Conservation (phyloP, 2,113 vertebrate species). For the Hucho hucho region DNA sequence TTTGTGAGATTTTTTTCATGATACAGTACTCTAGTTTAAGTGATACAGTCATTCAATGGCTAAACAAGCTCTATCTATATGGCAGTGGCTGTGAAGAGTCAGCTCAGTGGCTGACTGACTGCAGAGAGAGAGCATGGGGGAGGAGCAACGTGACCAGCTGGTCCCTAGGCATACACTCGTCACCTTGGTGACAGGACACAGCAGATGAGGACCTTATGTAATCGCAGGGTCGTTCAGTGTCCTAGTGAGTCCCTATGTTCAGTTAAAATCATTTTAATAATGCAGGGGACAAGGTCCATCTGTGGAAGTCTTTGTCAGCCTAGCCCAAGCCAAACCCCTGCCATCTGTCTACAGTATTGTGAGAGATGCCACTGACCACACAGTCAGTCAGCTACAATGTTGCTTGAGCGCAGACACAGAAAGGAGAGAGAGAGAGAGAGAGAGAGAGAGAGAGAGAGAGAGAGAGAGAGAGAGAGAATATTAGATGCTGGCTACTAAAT, state of each 20-base stretch:
- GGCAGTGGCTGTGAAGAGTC: no score
- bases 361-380: background rate
- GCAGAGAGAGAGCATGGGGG: background rate
- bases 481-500: background rate
- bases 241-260: no score
- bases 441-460: no score
- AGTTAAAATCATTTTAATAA: background rate
- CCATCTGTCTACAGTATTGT: background rate
- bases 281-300: slow-evolving; percentile 1
- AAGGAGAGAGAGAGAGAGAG: no score
- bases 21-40: background rate
- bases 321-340: background rate
- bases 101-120: background rate
- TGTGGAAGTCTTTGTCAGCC: background rate
- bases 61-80: background rate
- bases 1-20: background rate
- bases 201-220: background rate
- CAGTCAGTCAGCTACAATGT: no score
- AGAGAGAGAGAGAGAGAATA: background rate
- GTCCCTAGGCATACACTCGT: background rate
- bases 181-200: background rate
- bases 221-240: background rate
- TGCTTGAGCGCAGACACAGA: no score
- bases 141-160: slow-evolving; percentile 2
- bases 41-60: background rate